Conservation (phyloP, 1,140 invertebrate species). For the Pantala flavescens region DNA sequence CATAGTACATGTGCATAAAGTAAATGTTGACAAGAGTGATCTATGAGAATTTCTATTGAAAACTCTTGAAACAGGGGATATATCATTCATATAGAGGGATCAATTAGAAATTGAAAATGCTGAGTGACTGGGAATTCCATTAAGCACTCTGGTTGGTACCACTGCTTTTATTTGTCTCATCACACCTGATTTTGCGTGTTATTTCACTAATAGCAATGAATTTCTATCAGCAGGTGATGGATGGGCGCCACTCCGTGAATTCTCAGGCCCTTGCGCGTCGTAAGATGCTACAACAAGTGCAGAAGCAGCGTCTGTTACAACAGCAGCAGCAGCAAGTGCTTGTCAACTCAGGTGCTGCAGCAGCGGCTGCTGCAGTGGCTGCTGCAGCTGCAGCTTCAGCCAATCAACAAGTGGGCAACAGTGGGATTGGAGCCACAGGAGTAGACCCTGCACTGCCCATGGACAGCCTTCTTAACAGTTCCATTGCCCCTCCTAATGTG, state of each 20-base stretch:
- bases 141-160: no score
- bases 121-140: no score
- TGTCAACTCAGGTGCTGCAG: slow-evolving; percentile 51
- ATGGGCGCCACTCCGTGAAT: slow-evolving; percentile 11
- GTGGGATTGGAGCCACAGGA: background rate
- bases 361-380: slow-evolving; percentile 46
- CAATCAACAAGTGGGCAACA: background rate
- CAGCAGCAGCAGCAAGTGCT: slow-evolving; percentile 60
- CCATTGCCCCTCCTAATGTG: slow-evolving; percentile 71
- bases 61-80: no score
- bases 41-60: no score
- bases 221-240: slow-evolving; percentile 11
- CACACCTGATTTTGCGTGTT: no score
- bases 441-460: slow-evolving; percentile 32
- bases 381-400: background rate
- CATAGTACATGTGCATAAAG: no score
- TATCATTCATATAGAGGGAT: no score
- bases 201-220: no score
- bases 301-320: slow-evolving; percentile 45
- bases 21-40: no score
- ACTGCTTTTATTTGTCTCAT: no score
- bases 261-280: slow-evolving; percentile 14
- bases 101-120: no score
- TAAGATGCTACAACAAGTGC: slow-evolving; percentile 33
- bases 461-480: slow-evolving; percentile 63